Percentiles rank a stretch among this genome's conserved stretches.
Conservation (phyloP, 2,888 invertebrate species). For the Cataglyphis livida region DNA sequence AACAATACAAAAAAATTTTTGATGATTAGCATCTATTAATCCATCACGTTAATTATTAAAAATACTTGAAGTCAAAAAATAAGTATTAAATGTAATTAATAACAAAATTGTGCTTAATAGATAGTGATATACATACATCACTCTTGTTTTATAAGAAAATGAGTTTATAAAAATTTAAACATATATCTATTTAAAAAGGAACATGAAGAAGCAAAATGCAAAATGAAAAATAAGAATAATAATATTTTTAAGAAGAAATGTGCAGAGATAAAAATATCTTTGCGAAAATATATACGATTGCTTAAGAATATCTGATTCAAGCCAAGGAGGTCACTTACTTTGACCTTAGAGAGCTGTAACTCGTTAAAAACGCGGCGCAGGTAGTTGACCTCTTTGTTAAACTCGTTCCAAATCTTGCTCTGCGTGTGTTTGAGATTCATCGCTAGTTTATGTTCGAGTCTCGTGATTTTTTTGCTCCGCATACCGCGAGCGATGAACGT, state of each 20-base stretch:
- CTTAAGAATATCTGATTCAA: neutral
- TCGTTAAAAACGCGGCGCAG: slow-evolving; percentile 92
- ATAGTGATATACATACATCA: neutral
- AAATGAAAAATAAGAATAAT: neutral
- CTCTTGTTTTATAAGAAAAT: neutral
- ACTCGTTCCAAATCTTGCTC: slow-evolving; percentile 91
- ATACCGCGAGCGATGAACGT: slow-evolving; percentile 93
- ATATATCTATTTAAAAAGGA: neutral
- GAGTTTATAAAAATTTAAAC: neutral
- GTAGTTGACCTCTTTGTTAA: slow-evolving; percentile 91
- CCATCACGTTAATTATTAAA: neutral
- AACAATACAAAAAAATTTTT: neutral
- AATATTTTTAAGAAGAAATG: neutral
- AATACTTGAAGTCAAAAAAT: neutral
- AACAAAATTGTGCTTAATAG: neutral
- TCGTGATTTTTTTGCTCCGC: slow-evolving; percentile 91
- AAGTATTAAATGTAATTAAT: neutral
- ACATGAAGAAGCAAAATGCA: neutral
- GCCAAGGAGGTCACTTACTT: slow-evolving; percentile 86
- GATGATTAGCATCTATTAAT: slow-evolving; percentile 3
- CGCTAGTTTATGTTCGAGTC: slow-evolving; percentile 92
- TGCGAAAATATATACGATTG: neutral
- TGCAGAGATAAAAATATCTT: neutral
- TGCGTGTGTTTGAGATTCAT: slow-evolving; percentile 93
- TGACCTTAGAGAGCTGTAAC: slow-evolving; percentile 93